These are phyloP conservation scores for Agrilus mali DNA, from an alignment of 2,888 invertebrate genomes.

Conservation along the genomic window DNA sequence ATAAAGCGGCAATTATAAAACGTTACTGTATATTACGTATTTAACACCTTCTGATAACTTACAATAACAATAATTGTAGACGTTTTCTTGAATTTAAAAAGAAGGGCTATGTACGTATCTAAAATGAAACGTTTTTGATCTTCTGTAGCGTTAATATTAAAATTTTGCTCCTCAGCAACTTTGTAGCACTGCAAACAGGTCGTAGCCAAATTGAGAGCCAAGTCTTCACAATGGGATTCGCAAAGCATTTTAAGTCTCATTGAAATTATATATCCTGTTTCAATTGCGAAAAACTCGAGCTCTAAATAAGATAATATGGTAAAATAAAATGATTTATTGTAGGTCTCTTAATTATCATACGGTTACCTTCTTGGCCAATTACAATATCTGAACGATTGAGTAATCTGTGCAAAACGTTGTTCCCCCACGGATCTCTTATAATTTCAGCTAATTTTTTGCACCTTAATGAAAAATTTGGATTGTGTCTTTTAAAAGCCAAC, in stretches of 20 bases:
- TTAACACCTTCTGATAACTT: slow-evolving; percentile 2
- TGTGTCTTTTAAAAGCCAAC: slow-evolving; percentile 22
- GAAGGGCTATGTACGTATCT: slow-evolving; percentile 45
- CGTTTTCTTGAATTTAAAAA: slow-evolving; percentile 27
- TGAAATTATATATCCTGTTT: slow-evolving; percentile 43
- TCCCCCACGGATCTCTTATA: slow-evolving; percentile 31
- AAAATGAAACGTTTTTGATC: slow-evolving; percentile 44
- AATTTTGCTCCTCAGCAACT: slow-evolving; percentile 24
- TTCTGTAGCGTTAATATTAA: slow-evolving; percentile 30
- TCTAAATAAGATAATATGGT: slow-evolving; percentile 25
- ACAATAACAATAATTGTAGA: slow-evolving; percentile 10
- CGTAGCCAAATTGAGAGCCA: slow-evolving; percentile 45
- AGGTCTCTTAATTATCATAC: background rate
- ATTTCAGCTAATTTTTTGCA: slow-evolving; percentile 31
- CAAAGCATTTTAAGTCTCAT: slow-evolving; percentile 46
- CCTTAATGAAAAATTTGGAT: slow-evolving; percentile 25
- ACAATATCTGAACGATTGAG: slow-evolving; percentile 25
- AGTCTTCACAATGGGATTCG: slow-evolving; percentile 48
- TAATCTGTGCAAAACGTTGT: slow-evolving; percentile 24
- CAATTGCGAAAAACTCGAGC: slow-evolving; percentile 42
- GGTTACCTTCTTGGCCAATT: slow-evolving; percentile 27
- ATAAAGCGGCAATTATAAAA: too few relatives aligned
- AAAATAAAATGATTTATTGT: background rate
- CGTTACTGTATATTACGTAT: too few relatives aligned
- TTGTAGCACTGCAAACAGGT: slow-evolving; percentile 33